A percentile compares a stretch with the other conserved stretches of the same genome.
Conservation (phyloP, 2,113 vertebrate species). For the Periophthalmus modestus region DNA sequence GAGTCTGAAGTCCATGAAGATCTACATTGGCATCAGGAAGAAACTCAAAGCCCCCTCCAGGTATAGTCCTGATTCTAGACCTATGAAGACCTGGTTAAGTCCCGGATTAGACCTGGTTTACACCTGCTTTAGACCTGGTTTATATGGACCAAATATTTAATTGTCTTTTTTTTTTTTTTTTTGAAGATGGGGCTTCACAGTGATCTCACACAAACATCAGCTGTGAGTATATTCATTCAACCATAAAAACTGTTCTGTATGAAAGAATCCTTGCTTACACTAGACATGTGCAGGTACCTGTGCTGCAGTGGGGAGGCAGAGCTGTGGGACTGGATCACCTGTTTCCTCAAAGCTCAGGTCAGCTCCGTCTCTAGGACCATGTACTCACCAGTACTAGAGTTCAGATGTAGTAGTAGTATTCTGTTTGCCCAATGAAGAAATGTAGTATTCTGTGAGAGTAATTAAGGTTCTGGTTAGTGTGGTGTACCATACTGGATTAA, state of each 20-base stretch:
- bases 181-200: slow-evolving; percentile 90
- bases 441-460: too few species aligned
- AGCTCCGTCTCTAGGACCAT: not conserved
- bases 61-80: slow-evolving; percentile 54
- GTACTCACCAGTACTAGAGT: not conserved
- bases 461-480: too few species aligned
- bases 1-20: slow-evolving; percentile 87
- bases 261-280: too few species aligned
- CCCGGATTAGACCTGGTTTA: not conserved
- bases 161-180: not conserved
- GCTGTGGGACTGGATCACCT: slow-evolving; percentile 95
- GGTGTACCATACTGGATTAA: too few species aligned
- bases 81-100: not conserved
- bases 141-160: not conserved
- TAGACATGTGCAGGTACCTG: slow-evolving; percentile 79
- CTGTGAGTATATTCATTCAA: slow-evolving; percentile 81
- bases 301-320: slow-evolving; percentile 85
- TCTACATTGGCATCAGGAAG: slow-evolving; percentile 92
- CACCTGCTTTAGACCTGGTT: too few species aligned
- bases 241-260: too few species aligned
- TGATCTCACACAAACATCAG: slow-evolving; percentile 90
- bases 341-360: slow-evolving; percentile 95
- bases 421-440: too few species aligned
- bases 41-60: slow-evolving; percentile 92
- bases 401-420: too few species aligned